Conservation (phyloP, 2,888 invertebrate genomes). For the Suillia variegata region DNA sequence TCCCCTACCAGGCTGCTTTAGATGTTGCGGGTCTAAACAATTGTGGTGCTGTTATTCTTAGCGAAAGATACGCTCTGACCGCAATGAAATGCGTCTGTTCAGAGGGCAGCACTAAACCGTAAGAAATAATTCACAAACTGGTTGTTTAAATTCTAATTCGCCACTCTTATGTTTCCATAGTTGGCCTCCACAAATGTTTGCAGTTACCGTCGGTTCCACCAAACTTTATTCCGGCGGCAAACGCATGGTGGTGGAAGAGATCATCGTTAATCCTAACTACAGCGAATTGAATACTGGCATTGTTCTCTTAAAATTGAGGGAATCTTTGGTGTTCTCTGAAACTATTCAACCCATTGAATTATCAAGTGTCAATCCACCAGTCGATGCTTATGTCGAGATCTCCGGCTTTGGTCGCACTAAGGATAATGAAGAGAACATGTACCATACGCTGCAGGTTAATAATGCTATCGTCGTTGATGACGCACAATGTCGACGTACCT, state of each 20-base stretch:
- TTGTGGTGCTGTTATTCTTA: conserved; percentile 54
- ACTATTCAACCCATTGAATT: conserved; percentile 39
- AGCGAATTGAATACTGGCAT: conserved; percentile 43
- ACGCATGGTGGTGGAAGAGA: conserved; percentile 36
- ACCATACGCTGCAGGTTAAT: conserved; percentile 37
- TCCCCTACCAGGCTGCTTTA: conserved; percentile 58
- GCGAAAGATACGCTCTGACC: conserved; percentile 50
- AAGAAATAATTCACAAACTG: too few species aligned
- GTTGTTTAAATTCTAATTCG: too few species aligned
- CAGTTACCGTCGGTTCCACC: conserved; percentile 49
- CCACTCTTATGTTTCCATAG: too few species aligned
- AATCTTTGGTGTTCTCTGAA: conserved; percentile 32
- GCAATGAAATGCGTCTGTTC: conserved; percentile 52
- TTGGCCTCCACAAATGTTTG: conserved; percentile 45
- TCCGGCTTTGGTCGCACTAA: conserved; percentile 51
- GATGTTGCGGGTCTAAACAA: conserved; percentile 37
- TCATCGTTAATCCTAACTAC: conserved; percentile 39
- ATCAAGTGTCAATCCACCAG: conserved; percentile 30
- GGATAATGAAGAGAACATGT: conserved; percentile 29
- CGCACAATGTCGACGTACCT: conserved; percentile 25
- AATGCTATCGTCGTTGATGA: conserved; percentile 30
- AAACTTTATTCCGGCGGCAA: conserved; percentile 50
- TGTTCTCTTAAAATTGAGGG: conserved; percentile 42
- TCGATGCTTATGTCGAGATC: conserved; percentile 37
- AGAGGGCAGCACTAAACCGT: conserved; percentile 41